Evolutionary conservation across 2,888 invertebrate species (phyloP).

Genomic region (Brachynemurus nebulosus): DNA sequence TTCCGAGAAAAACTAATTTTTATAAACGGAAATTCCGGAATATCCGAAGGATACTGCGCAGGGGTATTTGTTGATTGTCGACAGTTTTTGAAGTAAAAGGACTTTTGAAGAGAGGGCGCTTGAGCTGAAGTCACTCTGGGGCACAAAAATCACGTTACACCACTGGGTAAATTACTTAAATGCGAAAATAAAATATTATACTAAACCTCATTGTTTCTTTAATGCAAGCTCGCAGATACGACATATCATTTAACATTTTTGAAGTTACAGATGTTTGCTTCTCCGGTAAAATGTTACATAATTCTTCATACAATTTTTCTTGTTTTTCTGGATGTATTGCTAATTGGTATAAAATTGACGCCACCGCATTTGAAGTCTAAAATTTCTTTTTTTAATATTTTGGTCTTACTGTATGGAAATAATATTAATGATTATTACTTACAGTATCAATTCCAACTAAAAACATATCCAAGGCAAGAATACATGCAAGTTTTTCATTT

Average conservation of each 20-base stretch:
- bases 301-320: conserved; percentile 43
- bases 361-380: conserved; percentile 64
- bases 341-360: conserved; percentile 57
- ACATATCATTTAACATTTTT: conserved; percentile 45
- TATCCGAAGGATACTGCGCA: too few species aligned
- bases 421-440: conserved; percentile 18
- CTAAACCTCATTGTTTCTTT: conserved; percentile 57
- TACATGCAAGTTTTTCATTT: conserved; percentile 49
- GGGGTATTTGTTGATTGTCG: too few species aligned
- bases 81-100: too few species aligned
- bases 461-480: conserved; percentile 60
- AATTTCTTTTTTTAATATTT: too few species aligned
- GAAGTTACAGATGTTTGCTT: conserved; percentile 36
- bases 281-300: conserved; percentile 34
- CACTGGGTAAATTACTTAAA: too few species aligned
- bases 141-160: too few species aligned
- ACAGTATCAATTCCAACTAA: conserved; percentile 71
- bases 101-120: too few species aligned
- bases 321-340: conserved; percentile 52
- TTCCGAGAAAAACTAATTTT: too few species aligned
- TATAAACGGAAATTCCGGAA: too few species aligned
- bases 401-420: not conserved
- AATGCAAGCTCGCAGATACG: conserved; percentile 56
- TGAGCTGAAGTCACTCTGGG: too few species aligned
- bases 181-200: too few species aligned